These are phyloP conservation scores for Eupithecia dodoneata DNA, from an alignment of 2,888 invertebrate species.

Conservation along the genomic window DNA sequence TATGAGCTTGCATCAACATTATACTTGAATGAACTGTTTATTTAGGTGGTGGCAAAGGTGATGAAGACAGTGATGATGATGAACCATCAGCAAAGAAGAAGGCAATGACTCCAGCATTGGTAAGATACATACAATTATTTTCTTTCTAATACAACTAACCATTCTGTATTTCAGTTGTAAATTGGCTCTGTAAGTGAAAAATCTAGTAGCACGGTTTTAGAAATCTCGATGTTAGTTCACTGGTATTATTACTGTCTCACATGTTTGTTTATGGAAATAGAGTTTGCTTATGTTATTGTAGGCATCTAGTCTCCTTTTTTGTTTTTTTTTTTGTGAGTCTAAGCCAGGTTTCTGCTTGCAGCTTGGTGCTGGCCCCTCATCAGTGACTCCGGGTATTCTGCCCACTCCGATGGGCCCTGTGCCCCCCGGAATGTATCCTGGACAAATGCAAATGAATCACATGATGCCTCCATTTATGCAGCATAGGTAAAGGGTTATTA, in stretches of 20 bases:
- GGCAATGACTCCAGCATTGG: conserved; percentile 83
- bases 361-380: conserved; percentile 84
- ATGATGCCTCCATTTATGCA: conserved; percentile 91
- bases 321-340: background rate
- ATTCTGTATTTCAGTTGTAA: conserved; percentile 37
- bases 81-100: conserved; percentile 91
- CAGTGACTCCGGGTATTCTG: conserved; percentile 84
- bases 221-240: conserved; percentile 14
- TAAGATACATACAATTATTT: conserved; percentile 51
- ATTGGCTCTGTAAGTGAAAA: conserved; percentile 22
- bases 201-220: conserved; percentile 2
- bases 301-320: background rate
- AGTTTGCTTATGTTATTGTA: conserved; percentile 1
- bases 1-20: background rate
- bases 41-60: conserved; percentile 87
- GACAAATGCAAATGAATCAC: conserved; percentile 88
- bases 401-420: conserved; percentile 86
- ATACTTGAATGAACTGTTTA: conserved; percentile 40
- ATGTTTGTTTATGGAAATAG: conserved; percentile 8
- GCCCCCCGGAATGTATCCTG: conserved; percentile 87
- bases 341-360: conserved; percentile 43
- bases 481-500: conserved; percentile 70
- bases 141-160: conserved; percentile 21
- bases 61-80: conserved; percentile 93
- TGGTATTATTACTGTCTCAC: conserved; percentile 11